Base-by-base conservation (phyloP, 2,113 vertebrate genomes). In the Malurus melanocephalus region DNA sequence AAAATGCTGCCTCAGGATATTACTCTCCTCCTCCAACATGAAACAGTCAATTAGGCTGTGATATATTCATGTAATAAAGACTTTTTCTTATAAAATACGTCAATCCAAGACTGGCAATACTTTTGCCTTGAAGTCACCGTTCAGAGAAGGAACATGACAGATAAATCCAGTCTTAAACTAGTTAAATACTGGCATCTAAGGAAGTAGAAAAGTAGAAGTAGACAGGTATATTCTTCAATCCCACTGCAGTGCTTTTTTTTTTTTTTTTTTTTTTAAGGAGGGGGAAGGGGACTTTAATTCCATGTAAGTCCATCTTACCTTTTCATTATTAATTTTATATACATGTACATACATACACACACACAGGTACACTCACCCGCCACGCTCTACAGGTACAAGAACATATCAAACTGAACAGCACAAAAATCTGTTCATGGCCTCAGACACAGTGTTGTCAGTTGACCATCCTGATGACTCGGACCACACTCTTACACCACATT, bases 1-100 rank as follows among this genome's bases (percentile, higher is more conserved):
- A 92, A 94, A 95, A 84, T 45, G 73, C 75, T 91, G 90, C 91
- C 82, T 92, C 62, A 30, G 71, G 93, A 91, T 91, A 90, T 73
- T 69, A 75, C 51, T 65, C 16, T 38, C 21, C 55, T 68, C 33
- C 28, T 46, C 28, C 55, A 61, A 59, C 68, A 92, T n/a, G 55
- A 87, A 88, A 86, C 81, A 88, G 90, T 73, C 94, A 95, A 90
- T 95, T 92, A 95, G 55, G 40, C 66, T 78, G 77, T 87, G 77
- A 95, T 85, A 80, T 61, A 89, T 68, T 64, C 87, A 78, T 22
- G 40, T 68, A 94, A 89, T 74, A 94, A 93, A 91, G 85, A 45
- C 65, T 89, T 89, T 86, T 94, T 64, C 65, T 80, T 89, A 56
- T 71, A 84, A 90, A 86, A 67, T 61, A 77, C 42, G 83, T 89